A percentile compares a stretch with the other conserved stretches of the same genome.
phyloP scores from a whole-genome alignment of 2,888 invertebrate species.

The Pristionchus mayeri region DNA sequence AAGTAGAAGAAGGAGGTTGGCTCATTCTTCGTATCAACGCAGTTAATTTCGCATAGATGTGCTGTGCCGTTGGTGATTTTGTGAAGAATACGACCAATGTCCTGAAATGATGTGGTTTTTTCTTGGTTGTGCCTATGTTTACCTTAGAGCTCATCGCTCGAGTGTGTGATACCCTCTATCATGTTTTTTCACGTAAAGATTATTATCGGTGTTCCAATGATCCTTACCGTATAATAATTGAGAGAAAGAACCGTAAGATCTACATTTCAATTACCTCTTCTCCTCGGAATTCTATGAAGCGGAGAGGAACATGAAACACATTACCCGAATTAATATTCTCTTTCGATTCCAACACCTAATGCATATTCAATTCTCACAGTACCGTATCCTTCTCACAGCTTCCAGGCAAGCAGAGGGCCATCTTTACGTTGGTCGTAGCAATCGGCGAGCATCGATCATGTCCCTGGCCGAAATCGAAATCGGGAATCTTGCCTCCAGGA shows the following conservation, averaged over 20 bases:
- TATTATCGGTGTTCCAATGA: too few species aligned
- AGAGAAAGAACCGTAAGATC: neutral
- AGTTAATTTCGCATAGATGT: neutral
- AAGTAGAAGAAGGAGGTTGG: neutral
- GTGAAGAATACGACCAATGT: neutral
- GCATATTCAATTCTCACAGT: too few species aligned
- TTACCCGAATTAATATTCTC: too few species aligned
- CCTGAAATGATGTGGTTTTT: neutral
- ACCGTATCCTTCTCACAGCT: neutral
- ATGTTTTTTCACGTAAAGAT: too few species aligned
- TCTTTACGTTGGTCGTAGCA: neutral
- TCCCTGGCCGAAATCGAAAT: too few species aligned
- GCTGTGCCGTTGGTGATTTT: neutral
- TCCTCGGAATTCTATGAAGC: neutral
- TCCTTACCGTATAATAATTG: too few species aligned
- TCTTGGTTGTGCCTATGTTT: too few species aligned
- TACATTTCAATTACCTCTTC: neutral
- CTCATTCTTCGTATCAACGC: neutral
- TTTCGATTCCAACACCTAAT: too few species aligned
- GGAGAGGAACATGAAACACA: neutral
- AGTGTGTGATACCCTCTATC: too few species aligned
- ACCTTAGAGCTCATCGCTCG: too few species aligned
- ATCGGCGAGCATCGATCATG: too few species aligned
- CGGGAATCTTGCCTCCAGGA: neutral
- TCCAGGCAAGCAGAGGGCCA: neutral